A percentile compares a stretch with the other conserved stretches of the same genome.
phyloP scores from a whole-genome alignment of 1,140 invertebrate genomes.

The Brachionus paranguensis region DNA sequence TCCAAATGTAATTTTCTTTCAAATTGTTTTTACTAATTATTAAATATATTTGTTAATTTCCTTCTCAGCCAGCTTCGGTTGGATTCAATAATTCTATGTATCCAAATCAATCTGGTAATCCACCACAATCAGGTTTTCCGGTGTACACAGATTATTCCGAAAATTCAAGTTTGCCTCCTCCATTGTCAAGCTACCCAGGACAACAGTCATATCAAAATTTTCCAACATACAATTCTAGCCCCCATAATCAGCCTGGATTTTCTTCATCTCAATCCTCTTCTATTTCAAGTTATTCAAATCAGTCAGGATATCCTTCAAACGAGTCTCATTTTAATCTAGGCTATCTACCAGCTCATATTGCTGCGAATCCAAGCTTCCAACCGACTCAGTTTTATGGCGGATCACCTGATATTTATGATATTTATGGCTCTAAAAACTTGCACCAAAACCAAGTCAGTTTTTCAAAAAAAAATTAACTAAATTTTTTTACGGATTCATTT shows the following conservation, averaged over 20 bases:
- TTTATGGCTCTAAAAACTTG: not conserved
- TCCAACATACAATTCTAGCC: not conserved
- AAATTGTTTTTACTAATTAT: too few species aligned
- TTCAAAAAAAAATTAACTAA: not conserved
- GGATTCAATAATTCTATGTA: too few species aligned
- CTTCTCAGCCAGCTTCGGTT: too few species aligned
- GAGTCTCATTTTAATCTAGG: not conserved
- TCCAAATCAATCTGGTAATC: too few species aligned
- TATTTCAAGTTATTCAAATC: not conserved
- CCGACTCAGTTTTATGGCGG: not conserved
- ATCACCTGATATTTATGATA: not conserved
- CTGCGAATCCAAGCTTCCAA: not conserved
- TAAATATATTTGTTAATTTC: too few species aligned
- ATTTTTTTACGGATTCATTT: not conserved
- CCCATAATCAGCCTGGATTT: not conserved
- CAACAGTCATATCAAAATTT: not conserved
- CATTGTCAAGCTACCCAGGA: not conserved
- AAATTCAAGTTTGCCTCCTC: not conserved
- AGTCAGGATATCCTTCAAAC: not conserved
- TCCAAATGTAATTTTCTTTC: too few species aligned
- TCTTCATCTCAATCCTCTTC: not conserved
- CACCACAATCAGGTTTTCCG: too few species aligned
- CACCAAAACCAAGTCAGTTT: not conserved
- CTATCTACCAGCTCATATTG: not conserved
- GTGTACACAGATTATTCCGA: not conserved